A percentile compares a stretch with the other conserved stretches of the same genome.
These are phyloP conservation scores for Busseola fusca DNA, from an alignment of 2,888 invertebrate species.

Conservation along the genomic window DNA sequence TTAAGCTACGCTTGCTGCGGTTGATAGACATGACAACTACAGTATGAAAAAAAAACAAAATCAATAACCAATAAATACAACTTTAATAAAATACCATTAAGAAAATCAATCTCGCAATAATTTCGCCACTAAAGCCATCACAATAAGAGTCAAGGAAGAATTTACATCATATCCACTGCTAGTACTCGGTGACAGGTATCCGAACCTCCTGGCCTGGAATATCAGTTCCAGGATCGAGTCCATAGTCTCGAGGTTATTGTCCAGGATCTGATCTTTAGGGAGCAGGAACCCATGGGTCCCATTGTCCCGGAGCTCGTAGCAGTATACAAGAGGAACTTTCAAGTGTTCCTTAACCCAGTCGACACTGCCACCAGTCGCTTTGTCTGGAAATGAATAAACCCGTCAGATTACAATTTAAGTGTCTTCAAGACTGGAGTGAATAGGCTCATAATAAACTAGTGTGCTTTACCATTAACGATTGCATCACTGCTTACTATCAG, in stretches of 20 bases:
- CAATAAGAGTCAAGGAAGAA: conserved; percentile 28
- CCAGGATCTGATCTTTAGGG: conserved; percentile 89
- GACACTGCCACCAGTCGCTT: conserved; percentile 77
- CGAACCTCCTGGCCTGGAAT: conserved; percentile 72
- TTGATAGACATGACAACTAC: no score
- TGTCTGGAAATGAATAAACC: conserved; percentile 67
- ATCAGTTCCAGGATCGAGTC: conserved; percentile 84
- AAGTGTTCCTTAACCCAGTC: conserved; percentile 79
- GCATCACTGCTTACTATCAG: no score
- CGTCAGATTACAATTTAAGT: no score
- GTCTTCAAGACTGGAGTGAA: no score
- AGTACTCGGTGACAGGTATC: conserved; percentile 55
- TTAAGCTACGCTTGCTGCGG: no score
- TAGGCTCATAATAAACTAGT: no score
- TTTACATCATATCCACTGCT: conserved; percentile 34
- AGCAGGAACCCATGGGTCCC: conserved; percentile 90
- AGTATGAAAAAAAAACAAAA: background rate
- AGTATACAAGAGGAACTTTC: conserved; percentile 75
- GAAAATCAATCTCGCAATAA: conserved; percentile 26
- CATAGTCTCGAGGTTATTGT: conserved; percentile 86
- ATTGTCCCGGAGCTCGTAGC: conserved; percentile 87
- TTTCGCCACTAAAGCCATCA: conserved; percentile 21
- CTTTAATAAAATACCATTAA: background rate
- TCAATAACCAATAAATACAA: background rate
- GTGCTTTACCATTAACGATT: no score